These are phyloP conservation scores for Orussus abietinus DNA, from an alignment of 1,140 invertebrate species.

Conservation along the genomic window DNA sequence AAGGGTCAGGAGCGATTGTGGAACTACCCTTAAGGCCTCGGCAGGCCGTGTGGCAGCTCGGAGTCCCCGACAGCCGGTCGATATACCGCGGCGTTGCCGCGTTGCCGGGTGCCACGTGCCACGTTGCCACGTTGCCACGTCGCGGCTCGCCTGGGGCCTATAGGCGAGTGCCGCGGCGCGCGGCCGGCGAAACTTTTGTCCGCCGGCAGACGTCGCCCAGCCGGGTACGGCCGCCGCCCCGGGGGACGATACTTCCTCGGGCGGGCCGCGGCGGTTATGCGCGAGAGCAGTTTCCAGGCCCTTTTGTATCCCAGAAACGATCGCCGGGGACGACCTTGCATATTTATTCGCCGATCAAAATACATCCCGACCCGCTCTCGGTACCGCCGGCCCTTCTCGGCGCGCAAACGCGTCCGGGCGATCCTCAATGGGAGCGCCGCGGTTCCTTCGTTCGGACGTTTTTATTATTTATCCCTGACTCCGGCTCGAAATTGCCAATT, in stretches of 20 bases:
- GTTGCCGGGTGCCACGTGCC: no score
- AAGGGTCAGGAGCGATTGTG: no score
- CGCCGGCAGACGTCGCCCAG: neutral
- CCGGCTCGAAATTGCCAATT: no score
- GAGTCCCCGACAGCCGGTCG: constrained; percentile 1
- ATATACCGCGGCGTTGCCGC: neutral
- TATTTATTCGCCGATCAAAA: constrained; percentile 47
- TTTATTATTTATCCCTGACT: no score
- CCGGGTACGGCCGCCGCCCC: no score
- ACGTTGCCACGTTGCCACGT: no score
- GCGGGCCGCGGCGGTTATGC: constrained; percentile 26
- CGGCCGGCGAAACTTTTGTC: neutral
- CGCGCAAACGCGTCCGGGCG: neutral
- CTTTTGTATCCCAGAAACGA: constrained; percentile 35
- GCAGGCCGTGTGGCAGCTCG: no score
- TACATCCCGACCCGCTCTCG: constrained; percentile 23
- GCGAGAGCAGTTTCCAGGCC: constrained; percentile 23
- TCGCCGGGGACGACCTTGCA: constrained; percentile 39
- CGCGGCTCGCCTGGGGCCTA: constrained; percentile 3
- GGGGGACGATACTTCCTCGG: constrained; percentile 22
- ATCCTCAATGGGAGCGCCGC: no score
- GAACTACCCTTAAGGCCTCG: no score
- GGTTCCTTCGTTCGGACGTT: no score
- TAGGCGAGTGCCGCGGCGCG: no score
- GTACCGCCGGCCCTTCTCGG: constrained; percentile 16